A percentile compares a stretch with the other conserved stretches of the same genome.
These are phyloP conservation scores for Drosophila meridionalis DNA, from an alignment of 2,888 invertebrate genomes.

Conservation along the genomic window DNA sequence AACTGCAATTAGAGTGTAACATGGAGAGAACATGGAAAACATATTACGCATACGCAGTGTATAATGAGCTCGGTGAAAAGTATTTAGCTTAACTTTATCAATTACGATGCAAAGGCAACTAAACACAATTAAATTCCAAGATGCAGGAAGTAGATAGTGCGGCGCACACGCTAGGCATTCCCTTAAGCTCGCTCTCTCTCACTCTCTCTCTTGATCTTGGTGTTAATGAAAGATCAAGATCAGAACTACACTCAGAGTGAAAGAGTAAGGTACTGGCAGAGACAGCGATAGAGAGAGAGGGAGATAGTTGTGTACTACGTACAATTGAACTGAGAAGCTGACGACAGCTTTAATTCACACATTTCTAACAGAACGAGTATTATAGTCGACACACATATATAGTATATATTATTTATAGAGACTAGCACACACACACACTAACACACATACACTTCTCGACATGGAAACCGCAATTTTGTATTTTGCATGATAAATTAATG, in stretches of 20 bases:
- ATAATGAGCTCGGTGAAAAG: background rate
- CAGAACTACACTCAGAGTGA: constrained; percentile 15
- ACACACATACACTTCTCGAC: constrained; percentile 4
- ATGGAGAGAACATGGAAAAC: background rate
- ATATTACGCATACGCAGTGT: constrained; percentile 28
- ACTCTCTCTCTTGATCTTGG: constrained; percentile 34
- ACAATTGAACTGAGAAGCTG: constrained; percentile 26
- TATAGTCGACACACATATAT: constrained; percentile 15
- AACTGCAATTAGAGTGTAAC: background rate
- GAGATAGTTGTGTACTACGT: background rate
- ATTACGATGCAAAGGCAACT: constrained; percentile 12
- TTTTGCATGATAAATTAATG: constrained; percentile 72
- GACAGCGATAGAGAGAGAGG: background rate
- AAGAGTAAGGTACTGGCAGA: constrained; percentile 3
- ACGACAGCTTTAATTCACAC: constrained; percentile 52
- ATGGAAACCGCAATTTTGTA: constrained; percentile 46
- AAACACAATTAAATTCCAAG: constrained; percentile 32
- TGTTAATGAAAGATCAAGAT: constrained; percentile 63
- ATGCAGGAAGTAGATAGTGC: constrained; percentile 41
- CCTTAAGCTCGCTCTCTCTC: constrained; percentile 4
- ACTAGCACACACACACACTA: constrained; percentile 17
- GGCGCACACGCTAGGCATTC: constrained; percentile 13
- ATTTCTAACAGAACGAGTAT: constrained; percentile 40
- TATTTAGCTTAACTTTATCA: background rate
- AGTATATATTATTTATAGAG: constrained; percentile 47